phyloP scores from a whole-genome alignment of 1,140 invertebrate genomes.

The Drosophila virilis region DNA sequence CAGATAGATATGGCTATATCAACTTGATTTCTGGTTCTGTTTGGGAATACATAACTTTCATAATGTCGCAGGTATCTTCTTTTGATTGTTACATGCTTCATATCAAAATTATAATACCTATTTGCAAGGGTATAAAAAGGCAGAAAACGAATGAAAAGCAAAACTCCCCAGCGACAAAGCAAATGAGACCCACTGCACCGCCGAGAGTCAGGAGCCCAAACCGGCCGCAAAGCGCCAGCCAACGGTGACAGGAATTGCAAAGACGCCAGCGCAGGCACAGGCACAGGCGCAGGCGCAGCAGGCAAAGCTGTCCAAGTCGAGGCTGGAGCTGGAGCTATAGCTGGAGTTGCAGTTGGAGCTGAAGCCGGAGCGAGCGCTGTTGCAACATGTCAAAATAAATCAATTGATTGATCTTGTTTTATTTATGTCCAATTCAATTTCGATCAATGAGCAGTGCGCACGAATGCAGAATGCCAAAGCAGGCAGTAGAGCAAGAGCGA shows the following conservation, averaged over 20 bases:
- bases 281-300: constrained; percentile 44
- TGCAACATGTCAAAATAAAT: constrained; percentile 85
- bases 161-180: constrained; percentile 76
- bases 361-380: constrained; percentile 50
- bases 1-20: too few species aligned
- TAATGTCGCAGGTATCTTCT: too few species aligned
- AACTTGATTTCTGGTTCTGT: too few species aligned
- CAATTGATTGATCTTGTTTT: constrained; percentile 85
- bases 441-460: constrained; percentile 83
- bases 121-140: constrained; percentile 10
- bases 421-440: constrained; percentile 85
- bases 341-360: constrained; percentile 17
- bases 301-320: constrained; percentile 39
- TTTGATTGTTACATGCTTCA: too few species aligned
- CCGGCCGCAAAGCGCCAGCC: constrained; percentile 32
- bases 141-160: constrained; percentile 20
- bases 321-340: constrained; percentile 13
- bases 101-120: too few species aligned
- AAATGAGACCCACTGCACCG: constrained; percentile 65
- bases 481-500: constrained; percentile 1
- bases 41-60: too few species aligned
- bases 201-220: constrained; percentile 36
- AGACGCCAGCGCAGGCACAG: constrained; percentile 53
- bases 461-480: constrained; percentile 73
- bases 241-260: constrained; percentile 24